Base-by-base conservation (phyloP, 2,888 invertebrate genomes). In the Plagodis dolabraria region DNA sequence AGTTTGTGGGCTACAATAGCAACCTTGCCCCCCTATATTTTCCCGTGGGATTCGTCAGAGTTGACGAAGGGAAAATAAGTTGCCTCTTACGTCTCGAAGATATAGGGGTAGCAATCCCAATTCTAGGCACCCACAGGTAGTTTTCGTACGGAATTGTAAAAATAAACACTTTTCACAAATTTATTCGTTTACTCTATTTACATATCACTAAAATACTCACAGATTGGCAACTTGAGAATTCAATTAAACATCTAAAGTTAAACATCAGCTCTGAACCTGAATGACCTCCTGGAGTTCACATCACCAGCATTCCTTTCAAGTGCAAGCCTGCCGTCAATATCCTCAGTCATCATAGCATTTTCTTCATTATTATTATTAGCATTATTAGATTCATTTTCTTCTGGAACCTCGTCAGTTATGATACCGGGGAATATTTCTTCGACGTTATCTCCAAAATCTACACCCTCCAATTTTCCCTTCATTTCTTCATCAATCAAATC, bases 221-320 rank as follows among this genome's bases (percentile, higher is more conserved):
- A 56, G 58, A 63, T 63, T 63, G 63, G 68, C 74, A 64, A 60
- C 67, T 49, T 9, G 57, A 69, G 63, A 64, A 62, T 40, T 57
- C 7, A 56, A 12, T 48, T 36, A n/a, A 33, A 49, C 43, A 45
- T 46, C 56, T 43, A 42, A 49, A 35, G 48, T 68, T 71, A 79
- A 54, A 76, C 75, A 62, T 85, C 82, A 38, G 80, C 71, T 22
- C 67, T 80, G 75, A 85, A 91, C 57, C 83, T 86, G 63, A 86
- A 81, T 2, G 74, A 65, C 0, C 88, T 86, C 67, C 87, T 74
- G 11, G 80, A 77, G 6, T 75, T 79, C 8, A 8, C 74, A 80
- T 33, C 36, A 22, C 79, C 80, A 54, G 86, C 68, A 71, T 80
- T 88, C 46, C 86, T 86, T 53, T 89, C 89, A 61, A 85, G 72